Evolutionary conservation across 2,888 invertebrate genomes (phyloP).

Genomic region (Pristionchus fissidentatus): DNA sequence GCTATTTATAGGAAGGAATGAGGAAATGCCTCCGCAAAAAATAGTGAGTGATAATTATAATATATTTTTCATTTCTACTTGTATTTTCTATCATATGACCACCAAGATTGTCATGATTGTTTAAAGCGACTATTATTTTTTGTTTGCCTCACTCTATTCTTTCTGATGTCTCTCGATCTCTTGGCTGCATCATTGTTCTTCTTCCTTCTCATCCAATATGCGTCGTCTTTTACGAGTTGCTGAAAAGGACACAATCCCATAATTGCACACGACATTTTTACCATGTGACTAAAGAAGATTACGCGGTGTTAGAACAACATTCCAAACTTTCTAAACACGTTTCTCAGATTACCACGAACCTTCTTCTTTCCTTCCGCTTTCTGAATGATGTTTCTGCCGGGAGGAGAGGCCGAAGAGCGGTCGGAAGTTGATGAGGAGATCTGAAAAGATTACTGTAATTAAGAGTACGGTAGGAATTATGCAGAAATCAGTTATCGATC

Average conservation of each 20-base stretch:
- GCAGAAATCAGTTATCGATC: neutral
- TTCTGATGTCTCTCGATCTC: slow-evolving; percentile 44
- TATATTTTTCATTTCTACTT: too few relatives aligned
- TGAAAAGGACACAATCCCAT: neutral
- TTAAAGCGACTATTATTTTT: too few relatives aligned
- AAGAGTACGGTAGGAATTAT: neutral
- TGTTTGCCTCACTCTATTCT: slow-evolving; percentile 7
- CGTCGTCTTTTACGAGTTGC: slow-evolving; percentile 47
- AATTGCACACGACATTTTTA: too few relatives aligned
- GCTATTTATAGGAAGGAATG: too few relatives aligned
- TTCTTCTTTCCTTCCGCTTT: slow-evolving; percentile 36
- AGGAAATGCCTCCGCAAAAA: too few relatives aligned
- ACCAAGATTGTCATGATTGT: too few relatives aligned
- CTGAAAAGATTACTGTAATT: neutral
- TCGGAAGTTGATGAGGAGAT: slow-evolving; percentile 40
- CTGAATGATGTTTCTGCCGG: slow-evolving; percentile 34
- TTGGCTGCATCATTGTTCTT: slow-evolving; percentile 49
- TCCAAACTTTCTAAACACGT: too few relatives aligned
- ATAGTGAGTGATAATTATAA: too few relatives aligned
- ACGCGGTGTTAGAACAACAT: too few relatives aligned
- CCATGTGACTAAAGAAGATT: too few relatives aligned
- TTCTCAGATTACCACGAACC: too few relatives aligned
- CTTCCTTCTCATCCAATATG: slow-evolving; percentile 44
- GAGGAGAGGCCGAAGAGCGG: slow-evolving; percentile 43
- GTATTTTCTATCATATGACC: too few relatives aligned